Percentiles rank a stretch among this genome's conserved stretches.
Conservation (phyloP, 2,888 invertebrate genomes). For the Lycophotia porphyrea region DNA sequence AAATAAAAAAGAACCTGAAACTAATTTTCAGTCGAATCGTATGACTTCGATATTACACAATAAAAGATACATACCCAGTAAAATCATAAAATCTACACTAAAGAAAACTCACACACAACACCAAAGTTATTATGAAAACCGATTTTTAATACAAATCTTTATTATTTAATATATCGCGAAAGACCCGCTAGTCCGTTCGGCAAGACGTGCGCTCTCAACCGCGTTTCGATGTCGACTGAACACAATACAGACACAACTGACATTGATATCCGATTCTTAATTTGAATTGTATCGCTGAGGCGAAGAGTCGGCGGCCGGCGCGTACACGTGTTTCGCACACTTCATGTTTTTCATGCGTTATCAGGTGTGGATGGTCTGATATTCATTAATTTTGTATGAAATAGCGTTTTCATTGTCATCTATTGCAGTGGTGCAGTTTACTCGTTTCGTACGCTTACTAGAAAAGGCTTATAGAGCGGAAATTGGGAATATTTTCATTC, state of each 20-base stretch:
- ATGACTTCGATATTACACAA: slow-evolving; percentile 19
- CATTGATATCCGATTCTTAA: slow-evolving; percentile 58
- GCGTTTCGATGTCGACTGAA: slow-evolving; percentile 52
- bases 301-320: slow-evolving; percentile 7
- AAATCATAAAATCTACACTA: slow-evolving; percentile 35
- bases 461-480: not conserved
- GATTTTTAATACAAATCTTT: slow-evolving; percentile 1
- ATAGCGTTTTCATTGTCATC: not conserved
- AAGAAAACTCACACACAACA: slow-evolving; percentile 46
- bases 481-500: not conserved
- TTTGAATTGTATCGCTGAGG: slow-evolving; percentile 48
- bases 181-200: slow-evolving; percentile 14
- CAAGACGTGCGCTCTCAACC: slow-evolving; percentile 38
- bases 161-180: slow-evolving; percentile 43
- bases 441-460: not conserved
- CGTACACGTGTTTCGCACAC: slow-evolving; percentile 57
- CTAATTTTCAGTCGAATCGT: not conserved
- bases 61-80: slow-evolving; percentile 47
- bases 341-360: slow-evolving; percentile 32
- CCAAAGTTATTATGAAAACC: slow-evolving; percentile 22
- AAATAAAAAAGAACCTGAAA: not conserved
- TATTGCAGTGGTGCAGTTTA: not conserved
- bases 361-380: not conserved
- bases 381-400: not conserved
- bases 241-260: slow-evolving; percentile 49